A percentile compares a stretch with the other conserved stretches of the same genome.
phyloP scores from a whole-genome alignment of 2,888 invertebrate genomes.

The Apeira syringaria region DNA sequence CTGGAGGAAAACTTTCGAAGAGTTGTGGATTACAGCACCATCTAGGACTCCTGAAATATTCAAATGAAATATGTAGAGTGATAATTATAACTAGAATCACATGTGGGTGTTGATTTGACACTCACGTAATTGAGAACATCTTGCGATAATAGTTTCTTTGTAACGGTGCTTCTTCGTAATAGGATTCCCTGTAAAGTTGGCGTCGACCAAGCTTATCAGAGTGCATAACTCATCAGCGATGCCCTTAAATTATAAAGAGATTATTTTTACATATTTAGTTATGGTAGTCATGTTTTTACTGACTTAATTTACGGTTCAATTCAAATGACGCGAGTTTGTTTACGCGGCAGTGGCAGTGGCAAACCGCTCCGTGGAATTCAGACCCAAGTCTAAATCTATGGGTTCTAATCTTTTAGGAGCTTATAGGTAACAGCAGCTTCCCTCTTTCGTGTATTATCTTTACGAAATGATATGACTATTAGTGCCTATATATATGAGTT shows the following conservation, averaged over 20 bases:
- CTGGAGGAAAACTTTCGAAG: conserved; percentile 84
- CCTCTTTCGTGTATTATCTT: too few relatives aligned
- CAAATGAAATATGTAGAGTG: background rate
- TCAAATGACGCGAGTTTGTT: too few relatives aligned
- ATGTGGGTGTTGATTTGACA: conserved; percentile 12
- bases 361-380: too few relatives aligned
- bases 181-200: conserved; percentile 85
- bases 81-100: background rate
- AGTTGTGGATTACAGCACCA: conserved; percentile 81
- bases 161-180: conserved; percentile 85
- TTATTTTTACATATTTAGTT: too few relatives aligned
- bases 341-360: too few relatives aligned
- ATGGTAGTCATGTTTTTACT: too few relatives aligned
- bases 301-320: too few relatives aligned
- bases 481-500: too few relatives aligned
- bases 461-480: too few relatives aligned
- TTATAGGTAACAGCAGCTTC: too few relatives aligned
- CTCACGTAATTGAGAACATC: conserved; percentile 84
- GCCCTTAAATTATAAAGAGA: conserved; percentile 52
- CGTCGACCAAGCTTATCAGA: conserved; percentile 79
- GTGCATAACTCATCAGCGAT: conserved; percentile 80
- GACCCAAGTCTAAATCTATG: too few relatives aligned
- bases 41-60: conserved; percentile 82
- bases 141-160: conserved; percentile 86
- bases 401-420: too few relatives aligned